phyloP scores from a whole-genome alignment of 2,797 vertebrate genomes.

The Oreochromis mossambicus region DNA sequence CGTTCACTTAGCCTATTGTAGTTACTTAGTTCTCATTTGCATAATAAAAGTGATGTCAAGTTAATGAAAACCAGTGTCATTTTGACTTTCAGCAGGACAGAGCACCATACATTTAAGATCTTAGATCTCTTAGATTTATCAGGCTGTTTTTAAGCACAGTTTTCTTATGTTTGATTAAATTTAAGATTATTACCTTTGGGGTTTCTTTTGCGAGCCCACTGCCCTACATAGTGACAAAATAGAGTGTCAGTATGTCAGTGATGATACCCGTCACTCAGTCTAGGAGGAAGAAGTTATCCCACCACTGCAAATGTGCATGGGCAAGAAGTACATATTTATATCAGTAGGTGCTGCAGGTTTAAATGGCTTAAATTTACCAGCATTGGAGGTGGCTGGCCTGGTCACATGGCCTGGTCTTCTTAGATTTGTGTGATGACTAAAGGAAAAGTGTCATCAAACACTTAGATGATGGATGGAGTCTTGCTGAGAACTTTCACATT shows the following conservation, averaged over 20 bases:
- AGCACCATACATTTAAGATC: neutral
- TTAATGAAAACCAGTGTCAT: neutral
- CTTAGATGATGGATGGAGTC: neutral
- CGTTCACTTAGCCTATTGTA: constrained; percentile 4
- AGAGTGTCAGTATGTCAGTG: neutral
- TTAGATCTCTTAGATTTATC: neutral
- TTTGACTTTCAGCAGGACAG: constrained; percentile 11
- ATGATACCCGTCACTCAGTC: neutral
- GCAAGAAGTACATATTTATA: constrained; percentile 16
- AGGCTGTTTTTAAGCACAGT: neutral
- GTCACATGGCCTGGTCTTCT: neutral
- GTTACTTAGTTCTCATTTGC: constrained; percentile 2
- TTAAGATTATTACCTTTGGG: constrained; percentile 1
- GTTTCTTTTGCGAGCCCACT: constrained; percentile 7
- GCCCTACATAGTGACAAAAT: constrained; percentile 20
- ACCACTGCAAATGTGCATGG: neutral
- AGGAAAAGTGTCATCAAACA: constrained; percentile 11
- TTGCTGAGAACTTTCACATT: neutral
- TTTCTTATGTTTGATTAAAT: constrained; percentile 16
- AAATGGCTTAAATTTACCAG: constrained; percentile 8
- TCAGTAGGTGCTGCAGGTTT: constrained; percentile 1
- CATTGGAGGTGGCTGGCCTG: constrained; percentile 7
- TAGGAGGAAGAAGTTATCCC: neutral
- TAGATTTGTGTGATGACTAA: constrained; percentile 1
- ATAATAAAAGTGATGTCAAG: constrained; percentile 20